Conservation (phyloP, 2,888 invertebrate genomes). For the Mesochorus sp. region DNA sequence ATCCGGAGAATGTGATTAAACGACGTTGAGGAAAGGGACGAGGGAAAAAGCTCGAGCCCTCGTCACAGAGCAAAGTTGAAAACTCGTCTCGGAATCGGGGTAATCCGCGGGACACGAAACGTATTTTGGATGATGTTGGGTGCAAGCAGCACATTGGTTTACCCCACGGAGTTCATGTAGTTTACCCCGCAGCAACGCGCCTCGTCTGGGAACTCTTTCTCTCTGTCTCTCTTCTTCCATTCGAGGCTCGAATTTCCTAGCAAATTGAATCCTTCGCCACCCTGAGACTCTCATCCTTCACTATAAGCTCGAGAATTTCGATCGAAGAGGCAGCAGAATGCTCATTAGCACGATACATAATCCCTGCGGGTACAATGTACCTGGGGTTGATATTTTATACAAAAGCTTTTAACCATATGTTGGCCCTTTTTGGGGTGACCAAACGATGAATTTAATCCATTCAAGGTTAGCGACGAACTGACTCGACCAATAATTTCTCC, state of each 20-base stretch:
- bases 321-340: background rate
- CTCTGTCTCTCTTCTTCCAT: background rate
- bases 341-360: constrained; percentile 32
- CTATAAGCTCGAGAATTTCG: constrained; percentile 3
- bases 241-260: constrained; percentile 36
- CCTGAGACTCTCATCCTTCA: constrained; percentile 17
- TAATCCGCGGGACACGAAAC: constrained; percentile 34
- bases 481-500: too few relatives aligned
- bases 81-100: constrained; percentile 37
- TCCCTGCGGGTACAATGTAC: constrained; percentile 19
- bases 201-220: constrained; percentile 20
- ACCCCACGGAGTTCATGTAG: background rate
- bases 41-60: background rate
- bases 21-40: background rate
- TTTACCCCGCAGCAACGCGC: constrained; percentile 7
- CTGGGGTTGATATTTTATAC: constrained; percentile 1
- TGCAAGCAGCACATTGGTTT: constrained; percentile 27
- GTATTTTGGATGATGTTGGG: constrained; percentile 39
- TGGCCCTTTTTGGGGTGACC: background rate
- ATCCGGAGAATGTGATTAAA: constrained; percentile 49
- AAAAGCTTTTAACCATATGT: background rate
- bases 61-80: constrained; percentile 33
- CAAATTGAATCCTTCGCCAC: constrained; percentile 45
- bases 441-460: background rate
- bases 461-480: too few relatives aligned